Evolutionary conservation across 2,888 invertebrate genomes (phyloP), one percentile per base, ranked within the genome.

Genomic region (Stenurella melanura): DNA sequence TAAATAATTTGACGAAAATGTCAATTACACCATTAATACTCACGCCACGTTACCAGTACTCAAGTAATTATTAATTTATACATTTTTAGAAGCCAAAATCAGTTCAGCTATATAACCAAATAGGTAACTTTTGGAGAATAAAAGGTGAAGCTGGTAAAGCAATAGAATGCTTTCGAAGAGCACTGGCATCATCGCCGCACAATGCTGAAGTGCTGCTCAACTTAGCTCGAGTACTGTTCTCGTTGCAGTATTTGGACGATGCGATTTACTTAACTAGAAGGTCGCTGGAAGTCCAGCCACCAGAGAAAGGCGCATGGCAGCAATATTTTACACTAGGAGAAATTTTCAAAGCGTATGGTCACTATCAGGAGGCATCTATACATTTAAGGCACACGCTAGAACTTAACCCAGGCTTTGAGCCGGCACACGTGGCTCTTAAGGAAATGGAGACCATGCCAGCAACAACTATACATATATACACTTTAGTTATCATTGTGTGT

Each of bases 301-400:
- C 95, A 0, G 96, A 96, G 87, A 94, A 95, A 86, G 82, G 95
- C 87, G 95, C 96, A 1, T 97, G 96, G 97, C 95, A 96, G 87
- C 97, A 97, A 89, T 96, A 97, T 90, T 96, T 96, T 88, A 96
- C 96, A 7, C 92, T 97, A 73, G 97, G 97, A 7, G 96, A 97
- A 90, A 97, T 97, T 88, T 95, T 96, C 87, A 96, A 96, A 90
- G 96, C 96, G 0, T 96, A 96, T 86, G 96, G 96, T 83, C 96
- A 96, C 87, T 95, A 96, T 90, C 94, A 96, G 91, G 96, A 97
- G 90, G 96, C 97, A 56, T 93, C 95, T 56, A 92, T 96, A 79
- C 96, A 97, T 89, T 91, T 97, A 80, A 92, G 94, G 83, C 96
- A 96, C 86, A 94, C 96, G 30, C 90, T 97, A 69, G 96, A 96